Percentiles rank a stretch among this genome's conserved stretches.
These are phyloP conservation scores for Pegoplata infirma DNA, from an alignment of 2,888 invertebrate genomes.

Conservation along the genomic window DNA sequence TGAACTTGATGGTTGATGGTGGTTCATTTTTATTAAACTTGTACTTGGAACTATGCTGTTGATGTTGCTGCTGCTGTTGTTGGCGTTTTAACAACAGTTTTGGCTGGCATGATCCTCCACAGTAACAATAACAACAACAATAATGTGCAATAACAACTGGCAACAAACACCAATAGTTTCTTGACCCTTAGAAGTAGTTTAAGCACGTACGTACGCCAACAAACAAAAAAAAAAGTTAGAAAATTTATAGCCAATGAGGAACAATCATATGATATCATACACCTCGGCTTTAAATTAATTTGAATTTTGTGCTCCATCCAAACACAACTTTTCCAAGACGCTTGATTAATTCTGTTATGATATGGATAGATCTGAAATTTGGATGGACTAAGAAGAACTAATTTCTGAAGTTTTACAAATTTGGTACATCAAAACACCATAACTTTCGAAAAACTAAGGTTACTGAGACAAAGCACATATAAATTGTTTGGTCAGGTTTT, in stretches of 20 bases:
- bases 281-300: too few relatives aligned
- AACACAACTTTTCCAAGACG: too few relatives aligned
- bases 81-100: conserved; percentile 21
- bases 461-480: too few relatives aligned
- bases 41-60: conserved; percentile 1
- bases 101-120: conserved; percentile 47
- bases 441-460: too few relatives aligned
- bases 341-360: too few relatives aligned
- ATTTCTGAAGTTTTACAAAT: too few relatives aligned
- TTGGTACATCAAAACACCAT: too few relatives aligned
- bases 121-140: conserved; percentile 24
- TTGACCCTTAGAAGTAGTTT: conserved; percentile 62
- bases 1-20: conserved; percentile 45
- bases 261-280: background rate
- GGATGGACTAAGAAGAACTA: too few relatives aligned
- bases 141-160: conserved; percentile 28
- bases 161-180: conserved; percentile 60
- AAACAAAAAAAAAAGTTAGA: conserved; percentile 2
- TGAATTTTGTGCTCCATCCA: too few relatives aligned
- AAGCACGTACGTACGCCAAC: conserved; percentile 46
- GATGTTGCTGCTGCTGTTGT: background rate
- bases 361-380: too few relatives aligned
- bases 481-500: too few relatives aligned
- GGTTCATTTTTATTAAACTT: conserved; percentile 41
- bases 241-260: background rate